Base-by-base conservation (phyloP, 2,113 vertebrate species). In the Pelobates fuscus region DNA sequence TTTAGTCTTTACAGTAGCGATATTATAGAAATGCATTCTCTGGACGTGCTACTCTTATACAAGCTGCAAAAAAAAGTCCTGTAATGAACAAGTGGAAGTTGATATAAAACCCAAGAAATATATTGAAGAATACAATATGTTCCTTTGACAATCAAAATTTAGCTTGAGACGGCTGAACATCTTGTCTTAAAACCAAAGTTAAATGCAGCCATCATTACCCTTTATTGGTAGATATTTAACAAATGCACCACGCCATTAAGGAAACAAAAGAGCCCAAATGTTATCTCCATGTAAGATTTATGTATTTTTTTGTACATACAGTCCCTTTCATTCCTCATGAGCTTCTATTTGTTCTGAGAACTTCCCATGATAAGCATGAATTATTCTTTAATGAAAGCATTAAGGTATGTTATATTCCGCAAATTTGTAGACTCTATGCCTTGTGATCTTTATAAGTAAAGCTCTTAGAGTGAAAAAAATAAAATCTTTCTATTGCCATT, bases 321-420 rank as follows among this genome's bases (percentile, higher is more conserved):
- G 41, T 14, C 24, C 37, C 20, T 67, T 67, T 75, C 54, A 67
- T 52, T 23, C 8, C 21, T 21, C 25, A 24, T 10, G 12, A 37
- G 44, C 29, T 10, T 6, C 25, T 7, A 52, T 18, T 23, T 21
- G 49, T 30, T 11, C 25, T 3, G n/a, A 49, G 25, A 52, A 67
- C 55, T 6, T 65, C 87, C 84, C 86, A 87, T 86, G 87, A 90
- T 90, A 83, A 84, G 72, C 65, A 86, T 88, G 81, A 77, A 89
- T 91, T 88, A 79, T 87, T 83, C 87, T 88, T 80, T 85, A 67
- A 72, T 66, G 80, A 81, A 86, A 87, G 86, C 82, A 82, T 84
- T 86, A 90, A 87, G 70, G 79, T 29, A 70, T 73, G 80, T 86
- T 82, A 82, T 83, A 80, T 90, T 88, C 81, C 86, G 83, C 83